Base-by-base conservation (phyloP, 2,797 vertebrate genomes). In the Coregonus sp. region DNA sequence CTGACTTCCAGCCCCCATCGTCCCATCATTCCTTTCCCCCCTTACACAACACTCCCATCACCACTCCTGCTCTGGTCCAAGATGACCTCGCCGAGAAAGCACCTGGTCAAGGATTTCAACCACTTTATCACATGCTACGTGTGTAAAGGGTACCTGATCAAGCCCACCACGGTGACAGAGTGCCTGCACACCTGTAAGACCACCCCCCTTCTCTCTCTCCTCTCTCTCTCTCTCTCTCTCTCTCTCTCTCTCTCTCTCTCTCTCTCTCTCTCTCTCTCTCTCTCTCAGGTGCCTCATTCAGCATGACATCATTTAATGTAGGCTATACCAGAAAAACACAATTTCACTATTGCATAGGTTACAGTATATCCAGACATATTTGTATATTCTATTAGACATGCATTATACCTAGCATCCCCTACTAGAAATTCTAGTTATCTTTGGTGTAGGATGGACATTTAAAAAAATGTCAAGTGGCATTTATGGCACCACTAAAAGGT, bases 181-280 rank as follows among this genome's bases (percentile, higher is more conserved):
- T 99, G 98, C 91, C 96, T 99, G 90, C 98, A 99, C 89, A 99
- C 98, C 68, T 99, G 98, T 99, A 91, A 96, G 97, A n/a, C 6
- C n/a, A 35, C 2, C 35, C 7, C 65, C 18, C n/a, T 4, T 20
- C 16, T 16, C 29, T 25, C 25, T n/a, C 59, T 52, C 3, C 15
- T 3, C 4, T 15, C 15, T 15, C 15, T 15, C 15, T 15, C 15
- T 25, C 25, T 25, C 25, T 25, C 25, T 25, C 25, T 25, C 25
- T 25, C 25, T 25, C 25, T 25, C 25, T 25, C 25, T 25, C 16
- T 56, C 18, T 56, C 54, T 56, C 0, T 40, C 40, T 40, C 4
- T 35, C 35, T 0, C 4, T 4, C 4, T 35, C 4, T 35, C 33
- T 4, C 4, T 4, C 4, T 35, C 4, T 35, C 54, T 56, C 52